Evolutionary conservation across 2,888 invertebrate species (phyloP), one percentile per base, ranked within the genome.

Genomic region (Tenthredo distinguenda): DNA sequence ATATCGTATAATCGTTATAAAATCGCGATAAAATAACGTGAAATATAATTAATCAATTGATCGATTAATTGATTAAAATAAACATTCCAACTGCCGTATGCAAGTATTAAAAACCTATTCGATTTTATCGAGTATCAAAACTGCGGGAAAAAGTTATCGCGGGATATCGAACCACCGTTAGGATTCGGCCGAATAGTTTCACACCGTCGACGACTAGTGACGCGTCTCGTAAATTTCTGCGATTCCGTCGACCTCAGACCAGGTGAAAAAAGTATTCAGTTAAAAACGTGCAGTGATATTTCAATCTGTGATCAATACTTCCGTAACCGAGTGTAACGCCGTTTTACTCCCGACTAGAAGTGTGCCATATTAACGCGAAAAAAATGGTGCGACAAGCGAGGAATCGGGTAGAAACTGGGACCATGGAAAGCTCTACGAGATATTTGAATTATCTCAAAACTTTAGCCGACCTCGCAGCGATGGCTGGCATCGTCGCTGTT

Each of bases 401-500:
- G 83, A 87, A 88, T 9, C 90, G 90, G 85, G 88, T 91, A n/a
- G 88, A 90, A 37, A 90, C 90, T 37, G 89, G 90, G 37, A 90
- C 87, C 84, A 87, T 91, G 88, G 90, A 91, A 85, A 90, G 90
- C 50, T 86, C 89, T 84, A 87, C 87, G 18, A 91, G 90, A 86
- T 90, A 90, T 86, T 88, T 91, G 76, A 89, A 88, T 86, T 91
- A 91, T 86, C 87, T 92, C 81, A 89, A 88, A 87, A 90, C 91
- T 26, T 87, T 92, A 77, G 91, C 91, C 77, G 92, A 92, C 85
- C 88, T 92, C 72, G 89, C 91, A 5, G 91, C 91, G 84, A 89
- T 92, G 89, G 92, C 92, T 43, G 91, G 91, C 86, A 91, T 92
- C 81, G 87, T 92, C 87, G 91, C 91, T 15, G 88, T 91, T 74